Evolutionary conservation across 2,113 vertebrate genomes (phyloP).

Genomic region (Pygoscelis antarcticus): DNA sequence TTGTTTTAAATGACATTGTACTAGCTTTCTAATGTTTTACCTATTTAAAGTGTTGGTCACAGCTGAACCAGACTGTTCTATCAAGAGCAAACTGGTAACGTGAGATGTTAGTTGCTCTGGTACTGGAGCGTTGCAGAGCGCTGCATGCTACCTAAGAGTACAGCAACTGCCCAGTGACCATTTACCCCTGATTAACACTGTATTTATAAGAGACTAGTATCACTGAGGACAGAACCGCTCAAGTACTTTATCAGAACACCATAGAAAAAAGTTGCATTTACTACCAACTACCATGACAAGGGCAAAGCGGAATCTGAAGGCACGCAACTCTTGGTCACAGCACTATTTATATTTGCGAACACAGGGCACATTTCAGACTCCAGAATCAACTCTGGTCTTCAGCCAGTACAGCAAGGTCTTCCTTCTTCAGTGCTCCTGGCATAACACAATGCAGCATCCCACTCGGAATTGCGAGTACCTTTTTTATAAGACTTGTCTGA

Average conservation of each 20-base stretch:
- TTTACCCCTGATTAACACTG: background rate
- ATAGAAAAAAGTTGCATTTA: background rate
- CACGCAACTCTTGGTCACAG: background rate
- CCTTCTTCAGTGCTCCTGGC: background rate
- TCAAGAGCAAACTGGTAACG: background rate
- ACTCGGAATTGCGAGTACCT: background rate
- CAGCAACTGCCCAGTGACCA: background rate
- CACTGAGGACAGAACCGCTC: background rate
- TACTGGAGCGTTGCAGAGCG: background rate
- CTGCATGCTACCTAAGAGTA: fast-evolving
- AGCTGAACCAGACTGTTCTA: background rate
- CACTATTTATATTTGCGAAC: background rate
- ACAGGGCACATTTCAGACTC: background rate
- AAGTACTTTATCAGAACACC: background rate
- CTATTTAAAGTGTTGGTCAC: background rate
- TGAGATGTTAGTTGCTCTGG: background rate
- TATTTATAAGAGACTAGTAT: background rate
- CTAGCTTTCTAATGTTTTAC: background rate
- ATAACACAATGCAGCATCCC: background rate
- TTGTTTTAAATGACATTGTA: background rate
- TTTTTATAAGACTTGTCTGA: background rate
- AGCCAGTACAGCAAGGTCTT: background rate
- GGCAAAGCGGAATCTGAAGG: background rate
- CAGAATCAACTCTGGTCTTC: background rate
- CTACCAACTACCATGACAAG: background rate